Base-by-base conservation (phyloP, 2,888 invertebrate genomes). In the Brachyopa scutellaris region DNA sequence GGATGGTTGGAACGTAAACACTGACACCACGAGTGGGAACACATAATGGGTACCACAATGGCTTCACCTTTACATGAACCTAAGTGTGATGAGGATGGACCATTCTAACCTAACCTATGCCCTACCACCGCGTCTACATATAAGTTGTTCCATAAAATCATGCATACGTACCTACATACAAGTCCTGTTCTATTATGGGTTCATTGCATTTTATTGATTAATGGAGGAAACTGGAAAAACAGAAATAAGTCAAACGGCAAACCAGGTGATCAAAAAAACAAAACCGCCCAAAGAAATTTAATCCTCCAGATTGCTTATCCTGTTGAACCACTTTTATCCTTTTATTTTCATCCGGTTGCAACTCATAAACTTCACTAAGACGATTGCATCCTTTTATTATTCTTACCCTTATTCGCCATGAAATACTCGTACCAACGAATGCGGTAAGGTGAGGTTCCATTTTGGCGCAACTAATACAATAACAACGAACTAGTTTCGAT, bases 401-500 rank as follows among this genome's bases (percentile, higher is more conserved):
- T 49, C 49, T 38, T 49, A 31, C 7, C 19, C 36, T 23, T 8
- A 31, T 40, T 31, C 23, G 8, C 64, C 33, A 13, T 38, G 3
- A 23, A 38, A n/a, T 11, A 9, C 21, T 13, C 13, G 26, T 21
- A 45, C 40, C 21, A 33, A 19, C 29, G 23, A 36, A 29, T 64
- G 49, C 64, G 23, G 69, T 33, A n/a, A n/a, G n/a, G n/a, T n/a
- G n/a, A n/a, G 36, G 40, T 70, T 70, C 59, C 45, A 66, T 73
- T 79, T 79, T 79, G 59, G 64, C 21, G 26, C 67, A 74, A 53
- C 55, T 13, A 45, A n/a, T n/a, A n/a, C n/a, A n/a, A n/a, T 57
- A 49, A 79, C 67, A 80, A 74, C 69, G 79, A 80, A 80, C 73
- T 80, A 80, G 79, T 80, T 80, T 80, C 67, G 74, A 80, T 62